Evolutionary conservation across 1,140 invertebrate species (phyloP), one percentile per base, ranked within the genome.

Genomic region (Drosophila melanica): DNA sequence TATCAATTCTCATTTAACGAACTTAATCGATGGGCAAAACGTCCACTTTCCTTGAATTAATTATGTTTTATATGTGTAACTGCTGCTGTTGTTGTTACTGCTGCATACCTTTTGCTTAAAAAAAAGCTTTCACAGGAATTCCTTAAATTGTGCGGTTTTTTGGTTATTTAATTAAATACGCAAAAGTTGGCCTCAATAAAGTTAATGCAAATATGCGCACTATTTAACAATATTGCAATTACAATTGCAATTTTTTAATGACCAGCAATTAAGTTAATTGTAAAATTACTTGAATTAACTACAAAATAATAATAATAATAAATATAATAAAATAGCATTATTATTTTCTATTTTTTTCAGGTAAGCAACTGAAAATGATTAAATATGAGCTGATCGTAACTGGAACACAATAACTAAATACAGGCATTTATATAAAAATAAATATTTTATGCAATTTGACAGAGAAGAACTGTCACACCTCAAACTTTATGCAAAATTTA

Each of bases 351-450:
- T 57, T 23, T 50, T 18, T 16, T 64, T 64, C 62, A 64, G 62
- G 62, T 64, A 44, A 64, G 62, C 45, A 20, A 11, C 14, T 27
- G 20, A 27, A 33, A 30, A 2, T 39, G 8, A 41, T 55, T n/a
- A 1, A 23, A 45, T 45, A n/a, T 11, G 30, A 11, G 51, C 14
- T 37, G 30, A 30, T 41, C 6, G 1, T 10, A 10, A 4, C 4
- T 12, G 57, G 27, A 47, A 12, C 9, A 45, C 27, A 57, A 27
- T 8, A 58, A 18, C 39, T 14, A 60, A 39, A 27, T 11, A 27
- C 59, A 63, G 59, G 59, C 45, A 48, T 63, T 63, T 63, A 63
- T 63, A 14, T 9, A 51, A 57, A n/a, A n/a, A 72, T 78, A 72
- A 77, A 66, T 41, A 64, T 68, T 58, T 57, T 18, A 44, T 20